Evolutionary conservation across 2,888 invertebrate genomes (phyloP).

Genomic region (Aspidiotus rigidus): DNA sequence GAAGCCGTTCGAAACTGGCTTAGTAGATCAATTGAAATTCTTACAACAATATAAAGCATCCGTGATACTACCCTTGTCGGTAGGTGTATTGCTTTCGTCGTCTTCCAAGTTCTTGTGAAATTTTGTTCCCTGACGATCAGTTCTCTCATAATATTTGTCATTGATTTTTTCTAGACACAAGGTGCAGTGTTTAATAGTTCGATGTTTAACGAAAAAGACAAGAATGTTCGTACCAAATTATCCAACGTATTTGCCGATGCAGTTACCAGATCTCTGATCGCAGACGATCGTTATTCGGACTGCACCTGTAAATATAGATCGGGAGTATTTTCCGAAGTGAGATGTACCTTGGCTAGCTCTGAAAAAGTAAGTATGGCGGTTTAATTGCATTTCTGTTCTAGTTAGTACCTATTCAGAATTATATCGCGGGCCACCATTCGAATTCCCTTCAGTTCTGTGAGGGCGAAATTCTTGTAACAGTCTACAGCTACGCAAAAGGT

Average conservation of each 20-base stretch:
- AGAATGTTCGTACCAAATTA: slow-evolving; percentile 8
- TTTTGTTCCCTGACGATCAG: background rate
- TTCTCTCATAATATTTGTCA: background rate
- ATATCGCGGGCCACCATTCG: too few relatives aligned
- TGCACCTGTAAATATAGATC: slow-evolving; percentile 25
- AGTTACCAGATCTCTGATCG: slow-evolving; percentile 1
- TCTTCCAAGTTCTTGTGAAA: background rate
- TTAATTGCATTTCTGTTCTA: background rate
- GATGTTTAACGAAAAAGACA: slow-evolving; percentile 18
- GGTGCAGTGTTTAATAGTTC: slow-evolving; percentile 29
- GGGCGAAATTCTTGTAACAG: too few relatives aligned
- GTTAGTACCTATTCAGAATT: too few relatives aligned
- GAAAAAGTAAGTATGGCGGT: background rate
- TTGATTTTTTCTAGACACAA: slow-evolving; percentile 10
- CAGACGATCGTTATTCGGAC: slow-evolving; percentile 7
- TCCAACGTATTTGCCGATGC: slow-evolving; percentile 15
- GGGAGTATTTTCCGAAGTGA: slow-evolving; percentile 22
- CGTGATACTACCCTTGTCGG: slow-evolving; percentile 15
- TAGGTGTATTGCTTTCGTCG: background rate
- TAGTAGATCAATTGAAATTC: slow-evolving; percentile 6
- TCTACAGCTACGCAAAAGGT: too few relatives aligned
- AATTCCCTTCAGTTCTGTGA: too few relatives aligned
- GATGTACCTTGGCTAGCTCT: slow-evolving; percentile 1
- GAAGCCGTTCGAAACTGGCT: slow-evolving; percentile 14
- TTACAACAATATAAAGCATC: slow-evolving; percentile 21